Evolutionary conservation across 1,140 invertebrate species (phyloP).

Genomic region (Centruroides sculpturatus): DNA sequence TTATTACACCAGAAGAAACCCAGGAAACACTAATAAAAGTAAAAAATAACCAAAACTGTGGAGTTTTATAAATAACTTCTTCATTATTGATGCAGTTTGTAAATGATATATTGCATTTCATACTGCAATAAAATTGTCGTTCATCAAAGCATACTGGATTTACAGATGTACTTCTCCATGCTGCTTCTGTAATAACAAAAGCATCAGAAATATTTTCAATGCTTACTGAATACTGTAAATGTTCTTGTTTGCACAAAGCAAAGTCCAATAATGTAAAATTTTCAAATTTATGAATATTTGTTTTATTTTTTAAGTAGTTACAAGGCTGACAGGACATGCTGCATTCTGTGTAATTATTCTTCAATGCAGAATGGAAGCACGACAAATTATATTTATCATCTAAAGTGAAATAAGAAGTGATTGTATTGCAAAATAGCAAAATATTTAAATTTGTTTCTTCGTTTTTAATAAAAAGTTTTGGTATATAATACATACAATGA

Average conservation of each 20-base stretch:
- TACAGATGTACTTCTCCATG: too few species aligned
- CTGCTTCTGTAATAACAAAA: too few species aligned
- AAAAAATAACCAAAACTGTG: constrained; percentile 21
- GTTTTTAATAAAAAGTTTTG: background rate
- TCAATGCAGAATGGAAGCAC: background rate
- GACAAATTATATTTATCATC: background rate
- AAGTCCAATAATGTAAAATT: background rate
- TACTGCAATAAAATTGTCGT: background rate
- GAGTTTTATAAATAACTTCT: constrained; percentile 1
- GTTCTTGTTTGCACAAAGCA: background rate
- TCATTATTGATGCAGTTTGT: constrained; percentile 8
- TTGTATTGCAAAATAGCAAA: background rate
- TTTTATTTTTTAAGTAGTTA: background rate
- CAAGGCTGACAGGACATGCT: background rate
- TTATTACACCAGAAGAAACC: constrained; percentile 14
- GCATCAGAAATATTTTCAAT: background rate
- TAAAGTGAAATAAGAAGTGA: background rate
- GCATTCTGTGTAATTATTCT: background rate
- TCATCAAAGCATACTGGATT: too few species aligned
- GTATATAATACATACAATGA: background rate
- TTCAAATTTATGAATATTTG: background rate
- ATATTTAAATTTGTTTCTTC: background rate
- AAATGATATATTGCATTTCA: background rate
- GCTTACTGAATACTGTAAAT: background rate
- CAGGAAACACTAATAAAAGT: constrained; percentile 16